phyloP scores from a whole-genome alignment of 2,113 vertebrate genomes.

The Hiodon tergisus region DNA sequence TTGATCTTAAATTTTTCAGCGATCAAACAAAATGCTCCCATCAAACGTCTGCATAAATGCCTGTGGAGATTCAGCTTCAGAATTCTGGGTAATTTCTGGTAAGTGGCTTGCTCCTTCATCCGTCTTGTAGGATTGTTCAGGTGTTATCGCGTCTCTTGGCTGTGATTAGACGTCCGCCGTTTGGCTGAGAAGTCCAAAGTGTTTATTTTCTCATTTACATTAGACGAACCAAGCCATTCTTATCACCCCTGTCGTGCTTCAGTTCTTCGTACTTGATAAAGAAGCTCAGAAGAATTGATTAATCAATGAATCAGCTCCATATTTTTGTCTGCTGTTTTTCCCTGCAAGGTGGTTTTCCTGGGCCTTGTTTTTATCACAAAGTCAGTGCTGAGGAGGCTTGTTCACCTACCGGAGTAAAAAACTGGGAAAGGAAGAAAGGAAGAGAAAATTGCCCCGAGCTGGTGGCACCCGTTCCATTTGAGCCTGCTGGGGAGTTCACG shows the following conservation, averaged over 20 bases:
- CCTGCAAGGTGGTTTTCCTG: too few species aligned
- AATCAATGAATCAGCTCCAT: too few species aligned
- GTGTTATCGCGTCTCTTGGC: neutral
- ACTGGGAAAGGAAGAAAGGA: neutral
- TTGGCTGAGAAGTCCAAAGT: too few species aligned
- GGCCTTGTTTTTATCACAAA: too few species aligned
- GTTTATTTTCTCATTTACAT: too few species aligned
- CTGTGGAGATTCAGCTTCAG: neutral
- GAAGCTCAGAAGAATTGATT: too few species aligned
- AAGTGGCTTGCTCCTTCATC: neutral
- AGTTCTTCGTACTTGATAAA: too few species aligned
- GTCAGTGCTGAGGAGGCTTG: neutral
- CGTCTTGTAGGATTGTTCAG: neutral
- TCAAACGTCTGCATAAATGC: slow-evolving; percentile 6
- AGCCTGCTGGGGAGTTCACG: slow-evolving; percentile 67
- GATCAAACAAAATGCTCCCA: slow-evolving; percentile 17
- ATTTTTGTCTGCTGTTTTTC: too few species aligned
- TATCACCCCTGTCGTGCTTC: too few species aligned
- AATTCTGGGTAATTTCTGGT: slow-evolving; percentile 10
- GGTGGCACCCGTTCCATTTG: neutral
- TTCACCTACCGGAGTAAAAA: neutral
- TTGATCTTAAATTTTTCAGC: slow-evolving; percentile 17
- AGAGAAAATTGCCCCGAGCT: neutral
- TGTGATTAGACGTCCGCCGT: neutral
- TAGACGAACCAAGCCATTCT: too few species aligned